Conservation (phyloP, 2,113 vertebrate genomes). For the Chunga burmeisteri region DNA sequence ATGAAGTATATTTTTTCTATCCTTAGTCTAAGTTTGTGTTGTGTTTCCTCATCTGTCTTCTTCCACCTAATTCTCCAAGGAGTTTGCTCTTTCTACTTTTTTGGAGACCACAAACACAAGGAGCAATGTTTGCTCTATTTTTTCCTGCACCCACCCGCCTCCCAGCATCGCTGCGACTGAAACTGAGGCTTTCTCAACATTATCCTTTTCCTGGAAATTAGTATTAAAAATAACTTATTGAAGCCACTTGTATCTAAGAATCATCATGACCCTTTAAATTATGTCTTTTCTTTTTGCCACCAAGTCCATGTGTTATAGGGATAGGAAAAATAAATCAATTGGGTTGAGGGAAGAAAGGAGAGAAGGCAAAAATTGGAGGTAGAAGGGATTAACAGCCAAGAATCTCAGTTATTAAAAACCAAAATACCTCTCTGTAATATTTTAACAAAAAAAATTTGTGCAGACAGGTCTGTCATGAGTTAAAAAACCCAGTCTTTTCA, state of each 20-base stretch:
- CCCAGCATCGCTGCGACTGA: background rate
- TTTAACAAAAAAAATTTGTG: slow-evolving; percentile 54
- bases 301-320: background rate
- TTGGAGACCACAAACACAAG: background rate
- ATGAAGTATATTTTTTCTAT: background rate
- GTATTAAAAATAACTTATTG: background rate
- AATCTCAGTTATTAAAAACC: background rate
- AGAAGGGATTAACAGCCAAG: background rate
- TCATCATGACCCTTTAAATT: background rate
- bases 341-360: background rate
- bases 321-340: background rate
- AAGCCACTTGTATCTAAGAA: background rate
- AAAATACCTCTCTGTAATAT: background rate
- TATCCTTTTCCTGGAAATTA: background rate
- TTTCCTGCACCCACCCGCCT: background rate
- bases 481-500: slow-evolving; percentile 66
- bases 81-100: background rate
- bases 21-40: background rate
- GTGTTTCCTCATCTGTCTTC: background rate
- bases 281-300: background rate
- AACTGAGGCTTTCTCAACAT: background rate
- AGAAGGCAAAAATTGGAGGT: background rate
- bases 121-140: background rate
- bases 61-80: background rate
- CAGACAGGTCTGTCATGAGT: slow-evolving; percentile 44